Conservation (phyloP, 2,113 vertebrate species). For the Cebus imitator region DNA sequence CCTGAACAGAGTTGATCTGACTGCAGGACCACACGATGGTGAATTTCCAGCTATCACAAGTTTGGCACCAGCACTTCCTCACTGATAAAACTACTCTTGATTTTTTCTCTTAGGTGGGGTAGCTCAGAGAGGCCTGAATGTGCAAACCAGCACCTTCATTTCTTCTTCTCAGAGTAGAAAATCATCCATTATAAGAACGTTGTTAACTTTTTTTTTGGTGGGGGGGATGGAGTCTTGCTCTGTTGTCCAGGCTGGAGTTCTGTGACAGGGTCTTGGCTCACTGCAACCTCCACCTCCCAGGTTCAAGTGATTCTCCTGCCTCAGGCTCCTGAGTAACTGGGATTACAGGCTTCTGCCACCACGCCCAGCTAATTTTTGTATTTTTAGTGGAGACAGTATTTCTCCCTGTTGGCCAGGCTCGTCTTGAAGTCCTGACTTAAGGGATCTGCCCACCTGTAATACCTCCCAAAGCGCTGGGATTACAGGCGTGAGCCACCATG, state of each 20-base stretch:
- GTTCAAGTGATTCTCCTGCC: neutral
- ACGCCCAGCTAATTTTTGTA: neutral
- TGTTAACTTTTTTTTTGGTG: neutral
- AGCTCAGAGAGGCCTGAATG: neutral
- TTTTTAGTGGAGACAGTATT: no score
- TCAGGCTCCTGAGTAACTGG: neutral
- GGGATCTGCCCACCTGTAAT: neutral
- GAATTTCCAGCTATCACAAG: neutral
- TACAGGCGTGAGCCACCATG: neutral
- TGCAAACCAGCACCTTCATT: neutral
- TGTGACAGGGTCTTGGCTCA: neutral
- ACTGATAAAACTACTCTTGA: neutral
- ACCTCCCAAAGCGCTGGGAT: neutral
- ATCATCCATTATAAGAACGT: accelerated
- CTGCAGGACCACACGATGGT: neutral
- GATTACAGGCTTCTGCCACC: neutral
- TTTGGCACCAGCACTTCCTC: neutral
- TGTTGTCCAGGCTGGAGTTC: neutral
- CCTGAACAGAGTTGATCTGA: no score
- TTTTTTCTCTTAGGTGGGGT: neutral
- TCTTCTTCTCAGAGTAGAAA: neutral
- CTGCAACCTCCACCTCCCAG: neutral
- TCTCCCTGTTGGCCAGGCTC: neutral
- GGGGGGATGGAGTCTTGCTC: neutral
- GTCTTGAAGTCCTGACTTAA: neutral